Evolutionary conservation across 2,888 invertebrate species (phyloP), one percentile per base, ranked within the genome.

Genomic region (Morpho deidamia): DNA sequence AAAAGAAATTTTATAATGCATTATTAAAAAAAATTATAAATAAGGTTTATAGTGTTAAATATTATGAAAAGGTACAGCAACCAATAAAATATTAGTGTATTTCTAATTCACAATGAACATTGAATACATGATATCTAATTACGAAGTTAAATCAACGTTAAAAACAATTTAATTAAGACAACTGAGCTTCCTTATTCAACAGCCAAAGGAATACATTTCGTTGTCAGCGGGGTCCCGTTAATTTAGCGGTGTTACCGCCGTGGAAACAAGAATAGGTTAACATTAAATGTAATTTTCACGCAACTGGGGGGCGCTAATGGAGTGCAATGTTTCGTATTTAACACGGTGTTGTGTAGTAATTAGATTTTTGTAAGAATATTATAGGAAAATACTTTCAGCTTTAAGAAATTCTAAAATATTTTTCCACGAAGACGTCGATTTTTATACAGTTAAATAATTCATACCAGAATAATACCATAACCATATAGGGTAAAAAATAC

Each of bases 241-340:
- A 62, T 61, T 61, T 60, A 58, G 53, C 53, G 47, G 51, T 50
- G 53, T 53, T 58, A 56, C 51, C 50, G 53, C 53, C 53, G 50
- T 55, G 53, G 58, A 63, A 58, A 63, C 53, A 61, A 60, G 61
- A 64, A 60, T 56, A 60, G 60, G 61, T 60, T 58, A 60, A 64
- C 58, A 55, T 59, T 54, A 60, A 60, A 59, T 57, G 59, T 65
- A 59, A 62, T 63, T 63, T 63, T 61, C 58, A 61, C 60, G 58
- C 57, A 61, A 62, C 57, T 51, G 56, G 44, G 53, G 51, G 55
- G 55, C 51, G 56, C 54, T 64, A 62, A 60, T 62, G 56, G 56
- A 49, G 46, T 61, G 41, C 58, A 53, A 47, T 55, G 46, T 50
- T 51, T 51, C 35, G 40, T 50, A 41, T 33, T 44, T 45, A 48